Evolutionary conservation across 2,888 invertebrate genomes (phyloP), one percentile per base, ranked within the genome.

Genomic region (Acleris sparsana): DNA sequence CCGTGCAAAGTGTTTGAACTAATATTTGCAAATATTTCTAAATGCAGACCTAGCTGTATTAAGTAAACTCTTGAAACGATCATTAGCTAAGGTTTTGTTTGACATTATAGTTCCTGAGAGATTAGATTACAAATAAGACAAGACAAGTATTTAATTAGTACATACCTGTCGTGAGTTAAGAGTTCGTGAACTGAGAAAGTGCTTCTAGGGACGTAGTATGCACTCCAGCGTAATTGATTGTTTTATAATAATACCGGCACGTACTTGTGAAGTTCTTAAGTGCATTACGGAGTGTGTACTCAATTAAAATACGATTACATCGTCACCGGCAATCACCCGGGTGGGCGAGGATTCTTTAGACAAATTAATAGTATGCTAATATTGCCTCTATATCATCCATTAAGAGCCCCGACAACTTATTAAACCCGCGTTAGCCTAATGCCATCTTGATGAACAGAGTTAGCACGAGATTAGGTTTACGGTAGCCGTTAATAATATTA

Each of bases 11-110:
- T 62, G 69, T 59, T 67, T 22, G 53, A n/a, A 44, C 70, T 68
- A 80, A 78, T 79, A 78, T 80, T 79, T 73, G 72, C 69, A 48
- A 20, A 68, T 67, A 53, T 52, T 70, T 73, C 63, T 70, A 70
- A 72, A 69, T 68, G 51, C 60, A 62, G 68, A 69, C 72, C 73
- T 73, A 68, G 74, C 78, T 72, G 71, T 74, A 72, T 75, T 71
- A 72, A 78, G 72, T 39, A 66, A 63, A 39, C 73, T 33, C 67
- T 68, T 55, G 39, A 67, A 64, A 59, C 55, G 43, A 62, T 76
- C 77, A 76, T 82, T 80, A 80, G 80, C 61, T 67, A 74, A 60
- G 77, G 73, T 70, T 63, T 60, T 68, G 63, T 71, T 67, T 66
- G 60, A 61, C 63, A 53, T 63, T 53, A 64, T 64, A 52, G 49